Percentiles rank a stretch among this genome's conserved stretches.
Evolutionary conservation across 2,888 invertebrate genomes (phyloP).

Genomic region (Epinotia ramella): DNA sequence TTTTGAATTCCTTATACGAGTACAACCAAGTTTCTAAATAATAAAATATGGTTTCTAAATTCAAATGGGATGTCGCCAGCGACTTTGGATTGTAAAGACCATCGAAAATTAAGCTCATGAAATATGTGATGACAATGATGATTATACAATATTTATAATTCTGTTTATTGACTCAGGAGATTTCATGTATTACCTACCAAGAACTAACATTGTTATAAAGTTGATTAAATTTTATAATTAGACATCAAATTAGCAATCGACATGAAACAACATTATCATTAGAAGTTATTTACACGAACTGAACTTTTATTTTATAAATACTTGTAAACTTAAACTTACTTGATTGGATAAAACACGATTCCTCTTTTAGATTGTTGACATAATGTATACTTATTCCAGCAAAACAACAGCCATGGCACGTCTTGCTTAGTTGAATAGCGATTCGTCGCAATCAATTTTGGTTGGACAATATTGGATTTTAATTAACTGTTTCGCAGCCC

Average conservation of each 20-base stretch:
- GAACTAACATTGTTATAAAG: too few relatives aligned
- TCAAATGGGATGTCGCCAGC: background rate
- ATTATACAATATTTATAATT: background rate
- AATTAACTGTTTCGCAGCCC: slow-evolving; percentile 80
- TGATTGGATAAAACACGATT: background rate
- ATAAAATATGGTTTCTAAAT: background rate
- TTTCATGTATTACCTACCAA: background rate
- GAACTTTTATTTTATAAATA: too few relatives aligned
- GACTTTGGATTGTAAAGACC: background rate
- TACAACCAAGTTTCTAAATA: background rate
- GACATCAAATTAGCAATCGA: too few relatives aligned
- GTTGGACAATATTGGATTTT: slow-evolving; percentile 85
- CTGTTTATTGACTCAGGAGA: background rate
- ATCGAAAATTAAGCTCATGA: background rate
- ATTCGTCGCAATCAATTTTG: slow-evolving; percentile 80
- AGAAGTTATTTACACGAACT: too few relatives aligned
- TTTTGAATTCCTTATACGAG: slow-evolving; percentile 17
- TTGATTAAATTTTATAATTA: too few relatives aligned
- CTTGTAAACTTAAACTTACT: background rate
- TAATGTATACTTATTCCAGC: slow-evolving; percentile 4
- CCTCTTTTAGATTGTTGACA: background rate
- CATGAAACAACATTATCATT: too few relatives aligned
- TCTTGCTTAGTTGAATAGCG: slow-evolving; percentile 54
- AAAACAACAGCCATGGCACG: slow-evolving; percentile 34
- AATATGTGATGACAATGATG: background rate